Evolutionary conservation across 2,888 invertebrate genomes (phyloP).

Genomic region (Bedellia somnulentella): DNA sequence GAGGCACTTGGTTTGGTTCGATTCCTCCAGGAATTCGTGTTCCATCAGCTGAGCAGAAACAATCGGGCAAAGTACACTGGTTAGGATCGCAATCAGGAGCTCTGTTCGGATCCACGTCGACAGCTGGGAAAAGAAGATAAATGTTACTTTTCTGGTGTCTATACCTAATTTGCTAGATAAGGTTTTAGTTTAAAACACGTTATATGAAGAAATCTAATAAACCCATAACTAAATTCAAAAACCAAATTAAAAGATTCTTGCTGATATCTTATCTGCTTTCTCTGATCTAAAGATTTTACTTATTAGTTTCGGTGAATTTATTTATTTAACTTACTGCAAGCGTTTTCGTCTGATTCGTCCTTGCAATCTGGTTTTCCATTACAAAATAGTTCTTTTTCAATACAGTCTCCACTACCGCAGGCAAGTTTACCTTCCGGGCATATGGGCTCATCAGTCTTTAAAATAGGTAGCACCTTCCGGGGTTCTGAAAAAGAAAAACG

Average conservation of each 20-base stretch:
- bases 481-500: slow-evolving; percentile 71
- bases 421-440: slow-evolving; percentile 89
- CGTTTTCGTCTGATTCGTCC: slow-evolving; percentile 93
- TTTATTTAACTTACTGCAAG: slow-evolving; percentile 79
- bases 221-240: too few relatives aligned
- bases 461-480: slow-evolving; percentile 81
- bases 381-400: slow-evolving; percentile 90
- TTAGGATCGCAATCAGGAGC: slow-evolving; percentile 90
- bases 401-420: slow-evolving; percentile 90
- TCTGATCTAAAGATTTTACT: too few relatives aligned
- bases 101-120: slow-evolving; percentile 87
- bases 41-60: slow-evolving; percentile 91
- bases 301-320: too few relatives aligned
- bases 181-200: too few relatives aligned
- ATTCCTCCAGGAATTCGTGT: slow-evolving; percentile 85
- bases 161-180: too few relatives aligned
- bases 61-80: slow-evolving; percentile 86
- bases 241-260: too few relatives aligned
- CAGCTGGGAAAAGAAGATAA: slow-evolving; percentile 61
- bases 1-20: slow-evolving; percentile 83
- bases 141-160: too few relatives aligned
- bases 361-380: slow-evolving; percentile 91
- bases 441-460: slow-evolving; percentile 91
- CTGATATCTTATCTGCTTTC: too few relatives aligned
- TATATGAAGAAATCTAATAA: too few relatives aligned